Evolutionary conservation across 2,888 invertebrate genomes (phyloP).

Genomic region (Achlya flavicornis): DNA sequence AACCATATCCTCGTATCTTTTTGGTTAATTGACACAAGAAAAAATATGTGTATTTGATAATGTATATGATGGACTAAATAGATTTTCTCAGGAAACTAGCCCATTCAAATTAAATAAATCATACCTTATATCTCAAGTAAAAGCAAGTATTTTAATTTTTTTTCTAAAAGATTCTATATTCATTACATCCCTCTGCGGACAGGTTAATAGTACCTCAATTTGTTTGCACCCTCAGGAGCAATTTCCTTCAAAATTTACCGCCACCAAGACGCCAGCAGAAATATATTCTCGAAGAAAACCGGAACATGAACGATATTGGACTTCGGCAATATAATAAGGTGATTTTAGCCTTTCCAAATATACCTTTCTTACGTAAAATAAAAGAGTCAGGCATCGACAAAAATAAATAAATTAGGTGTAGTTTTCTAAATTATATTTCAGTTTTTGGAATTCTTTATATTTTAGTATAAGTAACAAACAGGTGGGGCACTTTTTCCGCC

Average conservation of each 20-base stretch:
- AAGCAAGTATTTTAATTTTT: neutral
- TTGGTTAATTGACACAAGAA: no score
- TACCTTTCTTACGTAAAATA: neutral
- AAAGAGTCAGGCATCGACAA: neutral
- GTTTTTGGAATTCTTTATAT: no score
- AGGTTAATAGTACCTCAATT: slow-evolving; percentile 40
- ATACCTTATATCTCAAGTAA: no score
- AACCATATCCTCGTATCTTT: no score
- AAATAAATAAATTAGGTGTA: no score
- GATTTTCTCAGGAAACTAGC: no score
- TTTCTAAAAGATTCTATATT: slow-evolving; percentile 7
- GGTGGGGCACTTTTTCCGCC: no score
- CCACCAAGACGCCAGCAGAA: slow-evolving; percentile 24
- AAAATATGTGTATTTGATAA: no score
- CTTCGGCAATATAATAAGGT: slow-evolving; percentile 26
- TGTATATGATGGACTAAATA: no score
- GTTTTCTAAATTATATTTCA: no score
- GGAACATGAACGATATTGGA: slow-evolving; percentile 25
- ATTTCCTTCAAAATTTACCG: slow-evolving; percentile 38
- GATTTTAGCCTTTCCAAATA: slow-evolving; percentile 4
- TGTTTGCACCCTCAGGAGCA: slow-evolving; percentile 37
- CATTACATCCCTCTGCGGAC: slow-evolving; percentile 25
- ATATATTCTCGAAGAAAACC: slow-evolving; percentile 34
- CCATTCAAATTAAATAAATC: no score
- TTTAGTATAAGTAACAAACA: no score